Evolutionary conservation across 2,888 invertebrate species (phyloP).

Genomic region (Lasioglossum zephyrum): DNA sequence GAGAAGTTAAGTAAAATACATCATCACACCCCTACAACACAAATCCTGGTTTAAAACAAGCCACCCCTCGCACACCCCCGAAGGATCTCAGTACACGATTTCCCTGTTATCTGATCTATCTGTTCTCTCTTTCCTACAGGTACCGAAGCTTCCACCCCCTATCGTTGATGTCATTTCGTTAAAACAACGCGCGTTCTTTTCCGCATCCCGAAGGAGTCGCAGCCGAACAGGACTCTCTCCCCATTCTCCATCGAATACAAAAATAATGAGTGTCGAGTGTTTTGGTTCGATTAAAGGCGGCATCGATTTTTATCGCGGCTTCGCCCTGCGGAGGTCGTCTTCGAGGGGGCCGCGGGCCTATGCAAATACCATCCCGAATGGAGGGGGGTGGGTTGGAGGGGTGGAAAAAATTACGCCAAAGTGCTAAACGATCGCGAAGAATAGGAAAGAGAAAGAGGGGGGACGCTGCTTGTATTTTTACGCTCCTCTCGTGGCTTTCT

Average conservation of each 20-base stretch:
- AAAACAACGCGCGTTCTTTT: neutral
- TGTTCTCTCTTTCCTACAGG: neutral
- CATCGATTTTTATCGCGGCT: constrained; percentile 76
- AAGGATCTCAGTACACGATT: neutral
- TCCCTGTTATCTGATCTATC: neutral
- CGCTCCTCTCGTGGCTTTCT: constrained; percentile 36
- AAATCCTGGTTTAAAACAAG: neutral
- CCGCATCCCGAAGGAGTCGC: neutral
- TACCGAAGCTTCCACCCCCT: neutral
- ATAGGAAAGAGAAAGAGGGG: constrained; percentile 59
- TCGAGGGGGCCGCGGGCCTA: constrained; percentile 73
- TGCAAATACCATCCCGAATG: constrained; percentile 77
- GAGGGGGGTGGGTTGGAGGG: constrained; percentile 46
- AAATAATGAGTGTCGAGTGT: constrained; percentile 78
- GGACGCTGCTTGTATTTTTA: constrained; percentile 58
- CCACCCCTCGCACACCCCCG: neutral
- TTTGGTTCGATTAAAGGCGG: constrained; percentile 80
- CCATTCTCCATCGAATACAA: constrained; percentile 61
- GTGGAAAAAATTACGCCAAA: constrained; percentile 82
- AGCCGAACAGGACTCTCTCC: neutral
- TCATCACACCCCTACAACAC: neutral
- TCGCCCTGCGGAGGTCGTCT: constrained; percentile 48
- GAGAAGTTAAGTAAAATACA: neutral
- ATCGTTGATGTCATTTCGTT: neutral
- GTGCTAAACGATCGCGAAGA: constrained; percentile 83